A percentile compares a stretch with the other conserved stretches of the same genome.
Evolutionary conservation across 2,797 vertebrate genomes (phyloP).

Genomic region (Enteromius anoplus): DNA sequence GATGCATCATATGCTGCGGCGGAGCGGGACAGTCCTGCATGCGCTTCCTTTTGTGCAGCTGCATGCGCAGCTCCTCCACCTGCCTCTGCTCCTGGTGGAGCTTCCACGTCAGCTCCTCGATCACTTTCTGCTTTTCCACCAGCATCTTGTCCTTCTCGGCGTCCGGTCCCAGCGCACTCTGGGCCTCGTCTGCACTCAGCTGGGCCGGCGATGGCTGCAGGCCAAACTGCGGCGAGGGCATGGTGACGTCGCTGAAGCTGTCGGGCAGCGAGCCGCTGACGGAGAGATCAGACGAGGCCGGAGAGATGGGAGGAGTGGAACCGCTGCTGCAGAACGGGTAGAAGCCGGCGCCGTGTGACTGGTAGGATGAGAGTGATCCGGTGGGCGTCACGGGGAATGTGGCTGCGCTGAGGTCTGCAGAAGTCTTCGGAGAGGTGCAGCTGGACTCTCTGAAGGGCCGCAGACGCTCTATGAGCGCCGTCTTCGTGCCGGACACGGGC

Average conservation of each 20-base stretch:
- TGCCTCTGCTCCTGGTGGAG: conserved; percentile 96
- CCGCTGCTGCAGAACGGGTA: conserved; percentile 94
- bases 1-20: conserved; percentile 74
- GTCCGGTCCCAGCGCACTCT: conserved; percentile 73
- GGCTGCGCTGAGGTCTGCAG: conserved; percentile 89
- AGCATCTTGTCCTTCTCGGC: conserved; percentile 98
- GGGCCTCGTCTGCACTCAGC: conserved; percentile 79
- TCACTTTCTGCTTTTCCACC: conserved; percentile 98
- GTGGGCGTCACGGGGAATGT: conserved; percentile 92
- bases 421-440: conserved; percentile 73
- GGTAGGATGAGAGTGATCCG: conserved; percentile 83
- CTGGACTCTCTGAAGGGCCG: conserved; percentile 90
- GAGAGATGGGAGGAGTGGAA: conserved; percentile 94
- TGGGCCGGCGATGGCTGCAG: conserved; percentile 86
- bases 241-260: conserved; percentile 90
- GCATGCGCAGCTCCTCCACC: conserved; percentile 93
- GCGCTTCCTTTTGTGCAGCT: conserved; percentile 92
- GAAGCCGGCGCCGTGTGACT: conserved; percentile 86
- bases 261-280: conserved; percentile 91
- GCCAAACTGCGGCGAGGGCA: conserved; percentile 87
- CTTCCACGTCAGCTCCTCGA: conserved; percentile 97
- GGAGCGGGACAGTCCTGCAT: conserved; percentile 66
- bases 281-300: conserved; percentile 92
- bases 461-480: conserved; percentile 91
- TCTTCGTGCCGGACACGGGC: conserved; percentile 96